Evolutionary conservation across 2,888 invertebrate species (phyloP).

Genomic region (Drosophila kokeensis): DNA sequence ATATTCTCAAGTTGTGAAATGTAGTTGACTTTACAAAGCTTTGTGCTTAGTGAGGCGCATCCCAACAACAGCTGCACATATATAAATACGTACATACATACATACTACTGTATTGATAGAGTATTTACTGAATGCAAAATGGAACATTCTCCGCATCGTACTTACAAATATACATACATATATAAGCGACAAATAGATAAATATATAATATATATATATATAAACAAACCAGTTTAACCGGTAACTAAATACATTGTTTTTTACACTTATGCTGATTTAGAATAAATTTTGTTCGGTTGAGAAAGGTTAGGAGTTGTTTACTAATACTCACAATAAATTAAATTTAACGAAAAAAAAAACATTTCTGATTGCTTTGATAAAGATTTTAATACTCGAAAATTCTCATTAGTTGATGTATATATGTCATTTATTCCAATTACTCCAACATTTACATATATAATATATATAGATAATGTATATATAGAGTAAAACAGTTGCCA

Average conservation of each 20-base stretch:
- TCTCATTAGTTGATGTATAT: neutral
- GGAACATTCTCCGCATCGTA: neutral
- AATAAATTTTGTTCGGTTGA: neutral
- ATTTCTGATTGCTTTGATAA: neutral
- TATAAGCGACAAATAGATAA: too few species aligned
- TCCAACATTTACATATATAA: neutral
- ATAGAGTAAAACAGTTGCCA: neutral
- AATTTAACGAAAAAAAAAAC: neutral
- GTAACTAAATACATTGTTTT: conserved; percentile 22
- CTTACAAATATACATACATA: neutral
- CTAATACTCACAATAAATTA: neutral
- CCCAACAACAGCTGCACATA: neutral
- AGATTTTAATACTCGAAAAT: neutral
- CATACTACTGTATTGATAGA: neutral
- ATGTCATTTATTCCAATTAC: neutral
- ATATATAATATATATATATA: conserved; percentile 2
- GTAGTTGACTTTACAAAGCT: neutral
- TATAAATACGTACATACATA: neutral
- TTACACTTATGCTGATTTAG: neutral
- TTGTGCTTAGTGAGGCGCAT: neutral
- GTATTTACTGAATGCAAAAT: neutral
- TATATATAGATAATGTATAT: neutral
- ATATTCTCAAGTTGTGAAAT: neutral
- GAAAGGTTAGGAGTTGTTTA: neutral
- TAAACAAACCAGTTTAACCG: conserved; percentile 18